Percentiles rank a stretch among this genome's conserved stretches.
Evolutionary conservation across 2,113 vertebrate species (phyloP).

Genomic region (Microtus richardsoni): DNA sequence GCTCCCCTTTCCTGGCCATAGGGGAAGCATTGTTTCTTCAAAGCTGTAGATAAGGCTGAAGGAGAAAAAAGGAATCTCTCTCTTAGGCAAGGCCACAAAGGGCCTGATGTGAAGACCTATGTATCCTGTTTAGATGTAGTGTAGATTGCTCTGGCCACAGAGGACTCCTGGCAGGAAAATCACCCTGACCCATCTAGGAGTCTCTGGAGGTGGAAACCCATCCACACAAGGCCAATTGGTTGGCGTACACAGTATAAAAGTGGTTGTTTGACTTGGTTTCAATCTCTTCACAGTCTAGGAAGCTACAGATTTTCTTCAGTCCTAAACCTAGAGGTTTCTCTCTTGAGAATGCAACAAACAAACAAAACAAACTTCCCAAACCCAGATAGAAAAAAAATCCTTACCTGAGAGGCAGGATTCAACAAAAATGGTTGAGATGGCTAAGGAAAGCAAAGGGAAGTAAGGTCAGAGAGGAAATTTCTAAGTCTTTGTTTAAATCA

Average conservation of each 20-base stretch:
- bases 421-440: not conserved
- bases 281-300: not conserved
- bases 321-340: not conserved
- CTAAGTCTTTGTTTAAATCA: conserved; percentile 22
- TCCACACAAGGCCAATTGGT: not conserved
- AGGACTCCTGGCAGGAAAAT: not conserved
- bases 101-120: not conserved
- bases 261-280: not conserved
- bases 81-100: not conserved
- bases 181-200: not conserved
- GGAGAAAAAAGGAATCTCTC: not conserved
- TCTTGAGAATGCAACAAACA: not conserved
- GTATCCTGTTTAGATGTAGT: not conserved
- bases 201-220: not conserved
- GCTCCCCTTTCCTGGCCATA: too few species aligned
- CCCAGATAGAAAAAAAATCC: not conserved
- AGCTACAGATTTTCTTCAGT: not conserved
- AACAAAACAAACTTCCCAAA: not conserved
- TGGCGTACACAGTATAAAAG: not conserved
- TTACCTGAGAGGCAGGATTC: conserved; percentile 63
- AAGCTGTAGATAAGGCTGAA: not conserved
- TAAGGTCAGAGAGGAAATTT: not conserved
- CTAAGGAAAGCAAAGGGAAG: not conserved
- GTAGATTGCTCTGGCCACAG: not conserved
- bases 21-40: not conserved